phyloP scores from a whole-genome alignment of 2,797 vertebrate genomes.

The Ctenopoma multispine region DNA sequence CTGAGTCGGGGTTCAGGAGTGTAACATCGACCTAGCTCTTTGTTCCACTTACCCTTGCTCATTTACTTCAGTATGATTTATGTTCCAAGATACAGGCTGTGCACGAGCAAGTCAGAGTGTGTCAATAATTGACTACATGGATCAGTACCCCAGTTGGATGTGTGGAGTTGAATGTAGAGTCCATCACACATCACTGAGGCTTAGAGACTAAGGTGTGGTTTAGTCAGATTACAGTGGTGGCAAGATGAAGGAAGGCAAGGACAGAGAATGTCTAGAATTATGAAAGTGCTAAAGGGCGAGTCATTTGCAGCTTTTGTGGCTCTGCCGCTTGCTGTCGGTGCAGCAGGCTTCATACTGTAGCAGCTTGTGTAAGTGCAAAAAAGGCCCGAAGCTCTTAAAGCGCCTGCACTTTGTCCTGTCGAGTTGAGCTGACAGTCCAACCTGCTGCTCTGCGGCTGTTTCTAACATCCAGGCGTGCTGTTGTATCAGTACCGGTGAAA shows the following conservation, averaged over 20 bases:
- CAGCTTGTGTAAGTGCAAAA: conserved; percentile 58
- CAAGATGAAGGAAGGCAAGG: conserved; percentile 2
- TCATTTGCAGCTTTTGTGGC: conserved; percentile 44
- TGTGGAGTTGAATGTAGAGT: conserved; percentile 1
- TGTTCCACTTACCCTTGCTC: conserved; percentile 18
- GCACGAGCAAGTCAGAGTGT: conserved; percentile 8
- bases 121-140: conserved; percentile 36
- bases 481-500: conserved; percentile 40
- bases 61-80: conserved; percentile 38
- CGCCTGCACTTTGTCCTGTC: conserved; percentile 26
- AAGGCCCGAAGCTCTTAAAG: conserved; percentile 44
- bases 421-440: conserved; percentile 26
- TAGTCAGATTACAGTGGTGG: conserved; percentile 14
- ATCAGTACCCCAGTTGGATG: conserved; percentile 23
- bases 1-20: conserved; percentile 49
- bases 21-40: conserved; percentile 16
- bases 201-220: conserved; percentile 5
- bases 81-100: conserved; percentile 18
- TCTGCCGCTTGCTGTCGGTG: conserved; percentile 36
- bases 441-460: conserved; percentile 44
- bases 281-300: conserved; percentile 43
- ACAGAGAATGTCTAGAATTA: conserved; percentile 25
- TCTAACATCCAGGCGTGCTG: conserved; percentile 25
- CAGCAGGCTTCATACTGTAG: conserved; percentile 46
- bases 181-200: background rate